Evolutionary conservation across 2,797 vertebrate genomes (phyloP), one percentile per base, ranked within the genome.

Genomic region (Scolopax bukidnonensis): DNA sequence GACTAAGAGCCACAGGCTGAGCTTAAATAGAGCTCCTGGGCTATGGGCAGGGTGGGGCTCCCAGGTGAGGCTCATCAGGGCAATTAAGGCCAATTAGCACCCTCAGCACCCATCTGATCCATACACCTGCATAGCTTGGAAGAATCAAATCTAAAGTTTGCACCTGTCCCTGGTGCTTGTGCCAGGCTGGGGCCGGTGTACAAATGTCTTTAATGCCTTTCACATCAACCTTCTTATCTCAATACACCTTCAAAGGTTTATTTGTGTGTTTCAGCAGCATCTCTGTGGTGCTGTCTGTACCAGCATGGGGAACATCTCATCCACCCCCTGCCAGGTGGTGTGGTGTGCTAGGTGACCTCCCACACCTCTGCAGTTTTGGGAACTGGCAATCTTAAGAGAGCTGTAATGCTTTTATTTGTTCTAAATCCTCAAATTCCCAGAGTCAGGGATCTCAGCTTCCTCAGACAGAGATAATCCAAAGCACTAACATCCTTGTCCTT

Each of bases 1-100:
- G 8, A 0, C 3, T 10, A 0, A 27, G 3, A 14, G 3, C 28
- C 7, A 33, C 12, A 33, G 25, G 63, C 67, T 57, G 91, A 67
- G 54, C 45, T 87, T 83, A 83, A 93, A 57, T 36, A 6, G 40
- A 68, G 60, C 28, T 61, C 50, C 67, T 43, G 71, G 40, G 57
- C 25, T 19, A 27, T 2, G 47, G 78, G 50, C 2, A 25, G 63
- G 64, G 70, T 16, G 41, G 17, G 41, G 51, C 5, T 43, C 2
- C 8, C 33, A 65, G 54, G 41, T 9, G 51, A 48, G 23, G 63
- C 20, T 94, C 28, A 51, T n/a, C 25, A 69, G 63, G 32, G 18
- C 12, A 47, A 33, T 57, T 56, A 70, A 70, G 17, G n/a, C 25
- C 28, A 5, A 32, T 70, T 32, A 14, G 32, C 23, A 32, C n/a